Conservation (phyloP, 1,140 invertebrate genomes). For the Coenobita brevimanus region DNA sequence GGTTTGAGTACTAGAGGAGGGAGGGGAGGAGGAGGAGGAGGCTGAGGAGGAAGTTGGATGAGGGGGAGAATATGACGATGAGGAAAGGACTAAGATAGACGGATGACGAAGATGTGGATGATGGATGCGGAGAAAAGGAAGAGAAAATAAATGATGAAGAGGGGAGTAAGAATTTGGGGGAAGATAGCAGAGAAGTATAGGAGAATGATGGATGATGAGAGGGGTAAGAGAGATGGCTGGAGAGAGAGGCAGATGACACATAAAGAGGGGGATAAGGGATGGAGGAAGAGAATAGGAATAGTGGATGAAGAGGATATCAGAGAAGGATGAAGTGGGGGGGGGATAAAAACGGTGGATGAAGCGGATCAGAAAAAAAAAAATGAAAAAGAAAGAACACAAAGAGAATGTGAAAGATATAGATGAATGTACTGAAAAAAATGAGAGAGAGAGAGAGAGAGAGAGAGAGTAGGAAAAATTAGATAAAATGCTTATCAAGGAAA, state of each 20-base stretch:
- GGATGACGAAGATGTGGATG: background rate
- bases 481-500: too few species aligned
- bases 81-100: background rate
- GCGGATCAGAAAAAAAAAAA: background rate
- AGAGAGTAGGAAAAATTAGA: background rate
- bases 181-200: background rate
- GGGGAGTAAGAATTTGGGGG: too few species aligned
- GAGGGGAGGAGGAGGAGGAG: background rate
- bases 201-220: background rate
- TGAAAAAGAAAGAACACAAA: too few species aligned
- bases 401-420: too few species aligned
- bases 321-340: too few species aligned
- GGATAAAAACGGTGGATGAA: too few species aligned
- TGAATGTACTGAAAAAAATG: conserved; percentile 7
- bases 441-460: background rate
- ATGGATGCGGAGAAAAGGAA: background rate
- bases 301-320: too few species aligned
- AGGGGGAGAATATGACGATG: background rate
- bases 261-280: too few species aligned
- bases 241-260: too few species aligned
- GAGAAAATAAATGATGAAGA: background rate
- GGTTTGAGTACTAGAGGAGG: background rate
- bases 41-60: background rate
- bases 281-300: too few species aligned
- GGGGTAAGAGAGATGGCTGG: too few species aligned